A percentile compares a stretch with the other conserved stretches of the same genome.
phyloP scores from a whole-genome alignment of 1,140 invertebrate genomes.

The Camponotus vicinus region DNA sequence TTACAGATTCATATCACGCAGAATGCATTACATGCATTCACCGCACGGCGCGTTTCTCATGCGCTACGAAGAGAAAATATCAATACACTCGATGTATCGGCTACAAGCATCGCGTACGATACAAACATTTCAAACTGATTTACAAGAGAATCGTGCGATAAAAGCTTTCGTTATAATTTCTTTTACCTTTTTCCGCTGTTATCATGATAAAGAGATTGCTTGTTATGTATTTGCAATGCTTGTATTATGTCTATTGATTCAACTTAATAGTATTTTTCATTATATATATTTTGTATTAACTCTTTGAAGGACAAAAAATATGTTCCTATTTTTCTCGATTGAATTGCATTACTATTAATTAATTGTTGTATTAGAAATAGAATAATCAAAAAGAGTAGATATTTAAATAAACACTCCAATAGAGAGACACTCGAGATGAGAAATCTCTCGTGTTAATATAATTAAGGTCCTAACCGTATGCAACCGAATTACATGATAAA shows the following conservation, averaged over 20 bases:
- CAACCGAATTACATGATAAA: neutral
- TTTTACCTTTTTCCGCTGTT: constrained; percentile 5
- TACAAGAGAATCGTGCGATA: constrained; percentile 49
- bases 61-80: constrained; percentile 55
- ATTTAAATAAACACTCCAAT: too few species aligned
- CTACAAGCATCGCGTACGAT: constrained; percentile 74
- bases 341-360: too few species aligned
- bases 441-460: constrained; percentile 87
- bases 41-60: constrained; percentile 36
- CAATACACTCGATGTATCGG: constrained; percentile 84
- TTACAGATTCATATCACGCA: constrained; percentile 60
- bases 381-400: too few species aligned
- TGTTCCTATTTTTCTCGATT: too few species aligned
- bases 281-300: too few species aligned
- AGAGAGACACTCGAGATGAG: too few species aligned
- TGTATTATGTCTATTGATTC: neutral
- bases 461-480: constrained; percentile 88
- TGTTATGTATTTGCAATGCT: neutral
- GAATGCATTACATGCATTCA: constrained; percentile 52
- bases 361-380: too few species aligned
- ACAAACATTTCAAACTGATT: constrained; percentile 45
- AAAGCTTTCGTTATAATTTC: constrained; percentile 43
- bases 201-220: neutral
- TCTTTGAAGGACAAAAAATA: too few species aligned
- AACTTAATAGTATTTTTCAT: neutral